phyloP scores from a whole-genome alignment of 2,113 vertebrate species.

The Dromiciops gliroides region DNA sequence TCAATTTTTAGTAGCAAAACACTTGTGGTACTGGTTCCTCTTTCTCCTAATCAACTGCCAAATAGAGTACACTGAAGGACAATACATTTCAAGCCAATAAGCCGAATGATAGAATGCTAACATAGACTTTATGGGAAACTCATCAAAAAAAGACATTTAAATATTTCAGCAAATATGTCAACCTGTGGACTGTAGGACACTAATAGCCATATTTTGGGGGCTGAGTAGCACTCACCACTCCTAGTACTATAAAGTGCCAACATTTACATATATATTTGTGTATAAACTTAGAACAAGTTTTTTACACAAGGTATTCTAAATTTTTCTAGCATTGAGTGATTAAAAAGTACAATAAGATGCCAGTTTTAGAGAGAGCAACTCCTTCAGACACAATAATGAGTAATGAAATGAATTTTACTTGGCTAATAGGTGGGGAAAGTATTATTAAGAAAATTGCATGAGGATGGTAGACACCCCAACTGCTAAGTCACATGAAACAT shows the following conservation, averaged over 20 bases:
- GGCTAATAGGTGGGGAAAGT: slow-evolving; percentile 60
- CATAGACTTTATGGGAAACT: slow-evolving; percentile 27
- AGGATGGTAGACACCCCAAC: slow-evolving; percentile 20
- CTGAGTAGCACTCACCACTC: background rate
- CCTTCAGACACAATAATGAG: slow-evolving; percentile 39
- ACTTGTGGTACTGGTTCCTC: slow-evolving; percentile 71
- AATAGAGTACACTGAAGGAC: slow-evolving; percentile 68
- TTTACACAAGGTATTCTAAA: slow-evolving; percentile 71
- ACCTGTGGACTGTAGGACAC: slow-evolving; percentile 43
- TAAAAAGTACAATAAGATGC: slow-evolving; percentile 72
- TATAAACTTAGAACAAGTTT: slow-evolving; percentile 46
- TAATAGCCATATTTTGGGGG: slow-evolving; percentile 35
- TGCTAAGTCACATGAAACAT: slow-evolving; percentile 29
- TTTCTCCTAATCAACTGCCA: slow-evolving; percentile 68
- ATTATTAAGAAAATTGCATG: slow-evolving; percentile 10
- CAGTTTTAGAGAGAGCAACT: slow-evolving; percentile 76
- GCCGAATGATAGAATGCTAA: slow-evolving; percentile 48
- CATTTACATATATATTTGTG: slow-evolving; percentile 68
- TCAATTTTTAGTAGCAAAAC: slow-evolving; percentile 87
- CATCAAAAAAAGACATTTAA: slow-evolving; percentile 30
- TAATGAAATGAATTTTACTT: slow-evolving; percentile 60
- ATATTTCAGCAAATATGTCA: slow-evolving; percentile 43
- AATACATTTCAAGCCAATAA: slow-evolving; percentile 72
- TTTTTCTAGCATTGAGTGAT: slow-evolving; percentile 63
- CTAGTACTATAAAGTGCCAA: slow-evolving; percentile 65